phyloP scores from a whole-genome alignment of 2,797 vertebrate species.

The Picus viridis region DNA sequence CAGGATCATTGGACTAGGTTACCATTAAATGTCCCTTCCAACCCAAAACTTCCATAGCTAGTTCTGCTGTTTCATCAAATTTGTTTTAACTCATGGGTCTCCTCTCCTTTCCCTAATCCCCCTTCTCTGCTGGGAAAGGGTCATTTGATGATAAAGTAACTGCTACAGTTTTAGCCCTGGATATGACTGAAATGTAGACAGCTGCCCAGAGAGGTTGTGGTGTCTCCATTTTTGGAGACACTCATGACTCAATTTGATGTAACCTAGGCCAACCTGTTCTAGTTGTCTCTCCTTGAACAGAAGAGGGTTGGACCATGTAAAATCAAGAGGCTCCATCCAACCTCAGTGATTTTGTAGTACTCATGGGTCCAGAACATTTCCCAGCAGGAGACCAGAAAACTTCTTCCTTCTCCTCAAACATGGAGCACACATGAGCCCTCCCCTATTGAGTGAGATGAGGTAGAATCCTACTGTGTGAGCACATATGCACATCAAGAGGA shows the following conservation, averaged over 20 bases:
- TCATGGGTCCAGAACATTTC: neutral
- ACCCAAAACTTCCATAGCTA: neutral
- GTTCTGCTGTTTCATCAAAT: neutral
- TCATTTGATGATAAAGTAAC: neutral
- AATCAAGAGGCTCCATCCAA: neutral
- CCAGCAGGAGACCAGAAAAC: neutral
- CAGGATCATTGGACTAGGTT: neutral
- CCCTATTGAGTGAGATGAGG: neutral
- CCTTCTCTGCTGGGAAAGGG: neutral
- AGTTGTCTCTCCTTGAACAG: neutral
- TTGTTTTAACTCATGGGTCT: neutral
- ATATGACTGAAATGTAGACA: neutral
- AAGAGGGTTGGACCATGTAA: neutral
- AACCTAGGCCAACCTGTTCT: neutral
- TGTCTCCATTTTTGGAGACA: neutral
- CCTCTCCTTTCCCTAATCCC: neutral
- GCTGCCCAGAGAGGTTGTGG: neutral
- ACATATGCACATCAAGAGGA: neutral
- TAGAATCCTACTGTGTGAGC: neutral
- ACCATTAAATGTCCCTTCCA: neutral
- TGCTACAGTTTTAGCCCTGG: neutral
- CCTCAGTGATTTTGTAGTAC: neutral
- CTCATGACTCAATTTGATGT: neutral
- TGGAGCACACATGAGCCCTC: rapidly evolving
- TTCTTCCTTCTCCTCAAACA: neutral